Base-by-base conservation (phyloP, 1,140 invertebrate genomes). In the Sminthurides bifidus region DNA sequence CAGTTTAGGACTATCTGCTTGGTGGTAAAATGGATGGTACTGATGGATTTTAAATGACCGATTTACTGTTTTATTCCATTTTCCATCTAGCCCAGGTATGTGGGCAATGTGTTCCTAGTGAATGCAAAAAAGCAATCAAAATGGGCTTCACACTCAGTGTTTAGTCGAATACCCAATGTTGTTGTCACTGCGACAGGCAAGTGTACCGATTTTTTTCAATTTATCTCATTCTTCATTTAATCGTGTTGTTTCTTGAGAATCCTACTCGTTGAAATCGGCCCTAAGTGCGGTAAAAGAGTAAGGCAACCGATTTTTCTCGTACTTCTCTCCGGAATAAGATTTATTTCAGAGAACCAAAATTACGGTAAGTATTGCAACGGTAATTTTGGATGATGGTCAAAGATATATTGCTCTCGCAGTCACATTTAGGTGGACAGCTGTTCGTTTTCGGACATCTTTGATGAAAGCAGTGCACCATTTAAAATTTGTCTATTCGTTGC, bases 21-120 rank as follows among this genome's bases (percentile, higher is more conserved):
- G n/a, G n/a, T n/a, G n/a, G n/a, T n/a, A n/a, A n/a, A n/a, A n/a
- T n/a, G n/a, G n/a, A n/a, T n/a, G n/a, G n/a, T n/a, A n/a, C n/a
- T n/a, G n/a, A n/a, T n/a, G n/a, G 4, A 26, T 23, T 23, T 10
- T 33, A 33, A 33, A 33, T 50, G 41, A 40, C 41, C 6, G 27
- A 10, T 31, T 26, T 26, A 54, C 45, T 54, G 43, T 50, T 59
- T 58, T 58, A 60, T 60, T 63, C 55, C 61, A 37, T 49, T 58
- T 59, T 56, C 58, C 52, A 52, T 60, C 46, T 59, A 63, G 61
- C 61, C 61, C 61, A 62, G 61, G 61, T 59, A 59, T 63, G 61
- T 63, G 57, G 61, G 61, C 61, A 59, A 56, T 35, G 41, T 43
- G 41, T 43, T 43, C 41, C 12, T 43, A 14, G 41, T 43, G 41